Evolutionary conservation across 2,888 invertebrate genomes (phyloP), one percentile per base, ranked within the genome.

Genomic region (Yponomeuta cagnagella): DNA sequence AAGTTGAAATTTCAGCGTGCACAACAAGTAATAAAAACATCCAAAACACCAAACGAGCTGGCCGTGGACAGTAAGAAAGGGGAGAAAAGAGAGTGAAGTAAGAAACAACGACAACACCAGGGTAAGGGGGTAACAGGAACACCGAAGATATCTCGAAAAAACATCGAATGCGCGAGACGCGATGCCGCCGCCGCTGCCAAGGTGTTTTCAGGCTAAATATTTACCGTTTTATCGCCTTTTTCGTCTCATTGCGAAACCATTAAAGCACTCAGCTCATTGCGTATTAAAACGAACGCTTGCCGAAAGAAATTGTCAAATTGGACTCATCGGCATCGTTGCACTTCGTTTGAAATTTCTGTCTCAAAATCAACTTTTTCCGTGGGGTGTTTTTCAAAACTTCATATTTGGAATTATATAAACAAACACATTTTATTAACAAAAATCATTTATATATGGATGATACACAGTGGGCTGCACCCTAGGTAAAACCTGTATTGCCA

Each of bases 91-190:
- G 82, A 88, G 85, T 86, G 83, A 87, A 89, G 84, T 77, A 87
- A 85, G 23, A 37, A 65, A 70, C 70, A 72, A 72, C 68, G 70
- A 87, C 85, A 88, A 81, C 85, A 87, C 86, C 85, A 87, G 85
- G 87, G 84, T 82, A 83, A 77, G 84, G 81, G 33, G 82, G 82
- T 82, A 83, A 77, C 84, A 80, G 82, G 82, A 83, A 89, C 88
- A 89, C 86, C 83, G 88, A 89, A 81, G 88, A 85, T 81, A 85
- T 85, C 80, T 82, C 78, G 82, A 82, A 81, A 70, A 82, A 86
- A 91, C 91, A 91, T 87, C 88, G 90, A 68, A 90, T 90, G 91
- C 90, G 88, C 89, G 87, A 76, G 80, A 82, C 84, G 83, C 78
- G 74, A 82, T 79, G 83, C n/a, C 37, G n/a, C 86, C 83, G 77